These are phyloP conservation scores for Hippocampus zosterae DNA, from an alignment of 2,113 vertebrate genomes.

Conservation along the genomic window DNA sequence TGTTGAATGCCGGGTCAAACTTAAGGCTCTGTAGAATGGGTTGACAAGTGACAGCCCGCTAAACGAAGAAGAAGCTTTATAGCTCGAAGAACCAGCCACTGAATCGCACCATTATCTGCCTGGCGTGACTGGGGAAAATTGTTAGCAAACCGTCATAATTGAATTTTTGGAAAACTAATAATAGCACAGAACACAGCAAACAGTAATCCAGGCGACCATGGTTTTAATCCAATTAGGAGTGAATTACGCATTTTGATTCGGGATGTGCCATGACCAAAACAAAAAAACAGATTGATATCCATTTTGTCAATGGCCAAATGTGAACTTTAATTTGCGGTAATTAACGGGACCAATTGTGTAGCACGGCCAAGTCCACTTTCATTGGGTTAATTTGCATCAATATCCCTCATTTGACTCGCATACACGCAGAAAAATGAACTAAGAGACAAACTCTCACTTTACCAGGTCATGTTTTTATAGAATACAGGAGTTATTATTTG, in stretches of 20 bases:
- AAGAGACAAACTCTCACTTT: constrained; percentile 20
- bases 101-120: background rate
- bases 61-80: constrained; percentile 32
- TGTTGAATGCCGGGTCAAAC: constrained; percentile 40
- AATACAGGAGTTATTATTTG: background rate
- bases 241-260: too few species aligned
- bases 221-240: background rate
- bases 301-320: too few species aligned
- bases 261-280: too few species aligned
- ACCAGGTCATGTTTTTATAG: constrained; percentile 32
- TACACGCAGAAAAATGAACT: constrained; percentile 14
- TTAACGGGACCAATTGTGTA: too few species aligned
- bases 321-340: too few species aligned
- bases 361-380: too few species aligned
- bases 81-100: background rate
- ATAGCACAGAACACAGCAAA: constrained; percentile 11
- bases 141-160: constrained; percentile 16
- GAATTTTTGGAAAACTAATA: constrained; percentile 40
- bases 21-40: constrained; percentile 28
- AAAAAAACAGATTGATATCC: too few species aligned
- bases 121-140: constrained; percentile 25
- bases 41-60: constrained; percentile 41
- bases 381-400: background rate
- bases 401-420: background rate
- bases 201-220: background rate